These are phyloP conservation scores for honey bee (Apis mellifera) DNA, from an alignment of 1,140 invertebrate genomes.

Conservation along the genomic window Amel_HAv3.1 CM009942.2:9616001-9616500, in stretches of 20 bases:
- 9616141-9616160: conserved; percentile 67
- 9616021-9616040: conserved; percentile 62
- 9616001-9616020: conserved; percentile 41
- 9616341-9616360: neutral
- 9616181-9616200: conserved; percentile 58
- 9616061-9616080: conserved; percentile 47
- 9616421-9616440: neutral
- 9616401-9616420: neutral
- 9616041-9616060: conserved; percentile 57
- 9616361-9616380: neutral
- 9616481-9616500: too few relatives aligned
- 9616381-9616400: neutral
- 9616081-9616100: conserved; percentile 63
- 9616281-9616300: neutral
- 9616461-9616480: neutral
- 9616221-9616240: conserved; percentile 43
- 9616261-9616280: conserved; percentile 37
- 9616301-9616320: conserved; percentile 38
- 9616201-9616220: conserved; percentile 50
- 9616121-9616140: conserved; percentile 61
- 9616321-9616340: conserved; percentile 4
- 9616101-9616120: conserved; percentile 65
- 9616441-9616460: neutral
- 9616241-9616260: neutral
- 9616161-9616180: conserved; percentile 55